These are phyloP conservation scores for Uropsilus gracilis DNA, from an alignment of 2,113 vertebrate species.

Conservation along the genomic window DNA sequence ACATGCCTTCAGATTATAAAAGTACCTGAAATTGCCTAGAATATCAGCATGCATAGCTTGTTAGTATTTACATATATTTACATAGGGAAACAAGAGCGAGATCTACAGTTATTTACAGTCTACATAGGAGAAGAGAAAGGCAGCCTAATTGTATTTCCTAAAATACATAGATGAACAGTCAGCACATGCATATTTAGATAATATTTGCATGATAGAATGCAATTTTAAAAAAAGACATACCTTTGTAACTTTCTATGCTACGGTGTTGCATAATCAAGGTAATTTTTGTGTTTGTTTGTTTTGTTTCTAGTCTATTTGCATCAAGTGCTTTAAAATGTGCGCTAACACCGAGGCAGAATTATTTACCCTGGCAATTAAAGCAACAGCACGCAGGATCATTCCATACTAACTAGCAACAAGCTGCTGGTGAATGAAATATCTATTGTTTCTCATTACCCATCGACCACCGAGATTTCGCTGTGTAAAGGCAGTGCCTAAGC, in stretches of 20 bases:
- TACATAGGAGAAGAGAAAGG: conserved; percentile 91
- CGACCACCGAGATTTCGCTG: conserved; percentile 89
- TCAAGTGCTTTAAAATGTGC: conserved; percentile 92
- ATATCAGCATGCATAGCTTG: conserved; percentile 97
- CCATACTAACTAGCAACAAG: conserved; percentile 91
- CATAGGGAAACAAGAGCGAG: conserved; percentile 89
- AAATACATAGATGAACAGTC: conserved; percentile 90
- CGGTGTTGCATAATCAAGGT: conserved; percentile 89
- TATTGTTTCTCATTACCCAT: conserved; percentile 91
- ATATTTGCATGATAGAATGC: conserved; percentile 91
- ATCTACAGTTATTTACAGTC: conserved; percentile 94
- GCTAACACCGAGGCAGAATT: conserved; percentile 90
- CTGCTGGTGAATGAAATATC: conserved; percentile 94
- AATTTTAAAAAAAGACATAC: conserved; percentile 83
- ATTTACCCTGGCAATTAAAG: conserved; percentile 93
- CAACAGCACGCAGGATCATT: conserved; percentile 91
- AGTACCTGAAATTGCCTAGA: conserved; percentile 99
- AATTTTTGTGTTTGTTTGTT: conserved; percentile 79
- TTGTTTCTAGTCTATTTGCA: conserved; percentile 91
- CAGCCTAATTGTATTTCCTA: conserved; percentile 90
- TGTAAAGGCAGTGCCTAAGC: conserved; percentile 89
- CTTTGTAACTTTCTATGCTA: conserved; percentile 88
- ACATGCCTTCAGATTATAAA: conserved; percentile 99
- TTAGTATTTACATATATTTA: conserved; percentile 99
- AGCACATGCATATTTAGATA: conserved; percentile 94